These are phyloP conservation scores for Nemotelus nigrinus DNA, from an alignment of 2,888 invertebrate species.

Conservation along the genomic window DNA sequence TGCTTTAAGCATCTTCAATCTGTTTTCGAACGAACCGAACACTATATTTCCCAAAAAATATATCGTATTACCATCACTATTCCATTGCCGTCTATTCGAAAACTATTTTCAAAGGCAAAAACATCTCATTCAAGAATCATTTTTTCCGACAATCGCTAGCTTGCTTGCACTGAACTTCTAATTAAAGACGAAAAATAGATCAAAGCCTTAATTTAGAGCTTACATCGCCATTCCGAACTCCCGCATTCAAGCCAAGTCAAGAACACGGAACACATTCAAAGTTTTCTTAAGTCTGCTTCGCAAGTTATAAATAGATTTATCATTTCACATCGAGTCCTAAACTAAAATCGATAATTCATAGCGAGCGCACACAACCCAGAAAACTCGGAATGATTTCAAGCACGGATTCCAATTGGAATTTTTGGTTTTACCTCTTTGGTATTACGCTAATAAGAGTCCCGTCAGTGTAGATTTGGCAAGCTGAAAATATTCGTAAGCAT, in stretches of 20 bases:
- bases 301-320: conserved; percentile 37
- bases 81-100: too few species aligned
- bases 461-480: too few species aligned
- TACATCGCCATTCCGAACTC: conserved; percentile 2
- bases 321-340: conserved; percentile 11
- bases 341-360: conserved; percentile 37
- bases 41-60: too few species aligned
- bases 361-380: conserved; percentile 11
- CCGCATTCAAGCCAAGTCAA: conserved; percentile 22
- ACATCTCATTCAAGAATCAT: too few species aligned
- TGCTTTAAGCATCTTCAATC: too few species aligned
- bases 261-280: conserved; percentile 7
- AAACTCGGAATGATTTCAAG: conserved; percentile 1
- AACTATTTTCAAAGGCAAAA: too few species aligned
- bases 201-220: conserved; percentile 41
- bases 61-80: too few species aligned
- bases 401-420: conserved; percentile 24
- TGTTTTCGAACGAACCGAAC: too few species aligned
- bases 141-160: too few species aligned
- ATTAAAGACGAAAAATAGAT: conserved; percentile 23
- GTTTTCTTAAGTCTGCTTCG: conserved; percentile 33
- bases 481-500: too few species aligned
- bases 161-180: neutral
- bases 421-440: conserved; percentile 15
- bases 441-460: neutral